Conservation (phyloP, 1,140 invertebrate species). For the Zaprionus taronus region DNA sequence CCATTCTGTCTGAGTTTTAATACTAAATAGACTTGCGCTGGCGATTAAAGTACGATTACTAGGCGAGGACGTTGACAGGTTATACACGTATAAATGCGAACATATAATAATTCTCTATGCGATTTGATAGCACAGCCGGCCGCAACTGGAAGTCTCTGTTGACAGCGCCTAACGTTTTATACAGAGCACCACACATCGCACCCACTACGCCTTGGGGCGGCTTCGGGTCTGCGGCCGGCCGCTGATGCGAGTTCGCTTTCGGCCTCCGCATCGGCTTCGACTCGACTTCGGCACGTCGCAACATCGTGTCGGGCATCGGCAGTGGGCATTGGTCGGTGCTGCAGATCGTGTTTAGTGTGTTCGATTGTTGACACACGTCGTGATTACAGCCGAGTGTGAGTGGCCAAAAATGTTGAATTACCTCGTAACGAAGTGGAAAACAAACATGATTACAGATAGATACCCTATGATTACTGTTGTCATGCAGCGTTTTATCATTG, state of each 20-base stretch:
- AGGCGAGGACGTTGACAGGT: constrained; percentile 41
- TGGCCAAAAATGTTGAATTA: constrained; percentile 17
- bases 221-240: constrained; percentile 15
- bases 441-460: background rate
- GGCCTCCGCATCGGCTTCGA: constrained; percentile 1
- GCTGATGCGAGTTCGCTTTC: background rate
- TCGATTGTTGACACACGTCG: background rate
- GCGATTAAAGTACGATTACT: constrained; percentile 19
- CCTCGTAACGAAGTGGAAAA: background rate
- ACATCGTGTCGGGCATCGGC: background rate
- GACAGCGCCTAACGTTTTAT: constrained; percentile 66
- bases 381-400: background rate
- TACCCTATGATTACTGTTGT: constrained; percentile 2
- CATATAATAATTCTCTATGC: constrained; percentile 19
- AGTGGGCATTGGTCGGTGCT: constrained; percentile 9
- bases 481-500: background rate
- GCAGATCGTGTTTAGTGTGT: background rate
- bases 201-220: constrained; percentile 26
- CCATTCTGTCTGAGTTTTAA: constrained; percentile 56
- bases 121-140: constrained; percentile 54
- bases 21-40: constrained; percentile 39
- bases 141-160: constrained; percentile 55
- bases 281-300: background rate
- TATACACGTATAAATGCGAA: constrained; percentile 7
- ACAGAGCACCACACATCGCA: constrained; percentile 38